Evolutionary conservation across 1,140 invertebrate species (phyloP).

Genomic region (Bombus turneri): DNA sequence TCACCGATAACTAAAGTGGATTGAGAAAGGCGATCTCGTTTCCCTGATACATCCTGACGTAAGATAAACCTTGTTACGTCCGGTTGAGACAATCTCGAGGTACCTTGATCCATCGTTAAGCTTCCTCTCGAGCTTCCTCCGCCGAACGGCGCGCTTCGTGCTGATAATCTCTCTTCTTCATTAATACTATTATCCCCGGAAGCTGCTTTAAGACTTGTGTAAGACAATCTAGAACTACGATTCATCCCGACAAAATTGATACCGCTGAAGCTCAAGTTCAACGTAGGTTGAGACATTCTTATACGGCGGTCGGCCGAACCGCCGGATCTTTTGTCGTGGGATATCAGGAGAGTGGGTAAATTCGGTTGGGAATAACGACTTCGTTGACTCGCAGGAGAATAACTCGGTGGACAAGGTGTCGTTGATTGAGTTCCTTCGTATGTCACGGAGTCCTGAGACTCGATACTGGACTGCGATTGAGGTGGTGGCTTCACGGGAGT

Average conservation of each 20-base stretch:
- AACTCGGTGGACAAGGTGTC: constrained; percentile 70
- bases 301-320: constrained; percentile 73
- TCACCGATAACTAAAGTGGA: constrained; percentile 77
- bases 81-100: constrained; percentile 60
- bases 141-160: constrained; percentile 65
- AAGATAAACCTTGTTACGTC: constrained; percentile 61
- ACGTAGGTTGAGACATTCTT: constrained; percentile 78
- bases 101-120: constrained; percentile 50
- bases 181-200: constrained; percentile 73
- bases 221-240: constrained; percentile 71
- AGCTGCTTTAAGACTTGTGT: constrained; percentile 70
- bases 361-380: constrained; percentile 79
- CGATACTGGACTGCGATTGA: constrained; percentile 72
- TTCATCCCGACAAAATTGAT: constrained; percentile 70
- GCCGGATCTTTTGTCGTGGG: constrained; percentile 67
- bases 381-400: constrained; percentile 77
- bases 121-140: constrained; percentile 58
- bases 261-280: constrained; percentile 74
- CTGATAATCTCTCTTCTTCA: constrained; percentile 74
- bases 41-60: constrained; percentile 58
- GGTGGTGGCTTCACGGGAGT: constrained; percentile 66
- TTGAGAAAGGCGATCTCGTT: constrained; percentile 77
- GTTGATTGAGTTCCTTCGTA: constrained; percentile 70
- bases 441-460: constrained; percentile 72
- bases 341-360: constrained; percentile 74